Conservation (phyloP, 92 coral and sea anemone genomes). For the Siderastrea radians region DNA sequence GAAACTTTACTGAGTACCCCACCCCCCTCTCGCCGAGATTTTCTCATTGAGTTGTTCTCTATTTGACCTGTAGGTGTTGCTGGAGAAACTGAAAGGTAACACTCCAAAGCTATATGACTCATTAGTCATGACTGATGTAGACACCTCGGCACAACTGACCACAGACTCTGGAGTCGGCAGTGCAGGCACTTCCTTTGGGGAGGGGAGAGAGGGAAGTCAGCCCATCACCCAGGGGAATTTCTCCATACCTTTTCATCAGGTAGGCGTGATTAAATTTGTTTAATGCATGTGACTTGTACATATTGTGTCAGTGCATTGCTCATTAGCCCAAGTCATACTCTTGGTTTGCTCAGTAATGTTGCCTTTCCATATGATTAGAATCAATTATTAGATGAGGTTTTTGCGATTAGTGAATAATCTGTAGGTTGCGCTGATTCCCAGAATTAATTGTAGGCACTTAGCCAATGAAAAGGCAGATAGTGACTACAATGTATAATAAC, state of each 20-base stretch:
- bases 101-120: conserved; percentile 67
- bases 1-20: too few relatives aligned
- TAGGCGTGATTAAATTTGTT: conserved; percentile 4
- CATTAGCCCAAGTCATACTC: background rate
- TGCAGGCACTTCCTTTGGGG: conserved; percentile 48
- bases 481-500: too few relatives aligned
- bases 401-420: too few relatives aligned
- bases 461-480: too few relatives aligned
- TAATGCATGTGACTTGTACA: background rate
- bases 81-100: conserved; percentile 87
- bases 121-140: conserved; percentile 57
- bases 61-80: conserved; percentile 72
- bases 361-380: too few relatives aligned
- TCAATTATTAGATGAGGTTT: too few relatives aligned
- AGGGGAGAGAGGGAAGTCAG: conserved; percentile 51
- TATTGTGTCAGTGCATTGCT: background rate
- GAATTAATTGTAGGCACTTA: too few relatives aligned
- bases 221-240: conserved; percentile 70
- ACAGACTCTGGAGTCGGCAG: conserved; percentile 76
- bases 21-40: background rate
- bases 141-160: conserved; percentile 50
- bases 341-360: too few relatives aligned
- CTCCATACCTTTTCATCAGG: conserved; percentile 91
- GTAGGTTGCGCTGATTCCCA: too few relatives aligned
- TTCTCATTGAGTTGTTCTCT: background rate